These are phyloP conservation scores for Aricia artaxerxes DNA, from an alignment of 2,888 invertebrate genomes.

Conservation along the genomic window DNA sequence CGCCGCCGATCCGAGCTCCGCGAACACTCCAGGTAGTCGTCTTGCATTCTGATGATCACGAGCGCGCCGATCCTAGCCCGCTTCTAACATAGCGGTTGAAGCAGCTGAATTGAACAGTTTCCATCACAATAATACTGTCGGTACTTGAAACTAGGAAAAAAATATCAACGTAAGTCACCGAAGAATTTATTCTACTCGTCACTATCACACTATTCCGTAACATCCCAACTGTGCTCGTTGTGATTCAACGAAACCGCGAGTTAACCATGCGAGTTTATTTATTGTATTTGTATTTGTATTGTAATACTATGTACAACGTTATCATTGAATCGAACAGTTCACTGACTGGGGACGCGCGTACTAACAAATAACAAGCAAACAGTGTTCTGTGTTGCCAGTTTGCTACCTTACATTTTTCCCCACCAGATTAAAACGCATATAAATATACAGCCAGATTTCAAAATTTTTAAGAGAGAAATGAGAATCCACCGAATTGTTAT, in stretches of 20 bases:
- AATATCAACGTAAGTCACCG: conserved; percentile 64
- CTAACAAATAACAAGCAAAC: conserved; percentile 39
- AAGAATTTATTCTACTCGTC: conserved; percentile 67
- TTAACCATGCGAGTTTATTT: conserved; percentile 45
- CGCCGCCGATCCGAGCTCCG: conserved; percentile 73
- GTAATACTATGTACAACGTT: conserved; percentile 49
- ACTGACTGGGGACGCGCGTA: conserved; percentile 71
- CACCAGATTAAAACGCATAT: neutral
- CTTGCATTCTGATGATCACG: conserved; percentile 71
- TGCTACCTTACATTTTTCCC: neutral
- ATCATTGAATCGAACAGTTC: conserved; percentile 60
- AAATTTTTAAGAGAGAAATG: neutral
- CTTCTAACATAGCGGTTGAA: conserved; percentile 73
- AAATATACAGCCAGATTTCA: too few relatives aligned
- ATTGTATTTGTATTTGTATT: conserved; percentile 57
- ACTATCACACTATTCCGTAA: conserved; percentile 68
- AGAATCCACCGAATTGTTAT: neutral
- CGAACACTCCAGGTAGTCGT: conserved; percentile 65
- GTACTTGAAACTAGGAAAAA: conserved; percentile 67
- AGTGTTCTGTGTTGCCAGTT: neutral
- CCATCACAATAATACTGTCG: conserved; percentile 57
- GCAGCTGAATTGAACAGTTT: conserved; percentile 54
- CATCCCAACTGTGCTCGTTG: conserved; percentile 53
- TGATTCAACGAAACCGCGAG: conserved; percentile 38
- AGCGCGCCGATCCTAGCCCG: conserved; percentile 61